These are phyloP conservation scores for Drosophila aff. DNA, from an alignment of 1,140 invertebrate species.

Conservation along the genomic window DNA sequence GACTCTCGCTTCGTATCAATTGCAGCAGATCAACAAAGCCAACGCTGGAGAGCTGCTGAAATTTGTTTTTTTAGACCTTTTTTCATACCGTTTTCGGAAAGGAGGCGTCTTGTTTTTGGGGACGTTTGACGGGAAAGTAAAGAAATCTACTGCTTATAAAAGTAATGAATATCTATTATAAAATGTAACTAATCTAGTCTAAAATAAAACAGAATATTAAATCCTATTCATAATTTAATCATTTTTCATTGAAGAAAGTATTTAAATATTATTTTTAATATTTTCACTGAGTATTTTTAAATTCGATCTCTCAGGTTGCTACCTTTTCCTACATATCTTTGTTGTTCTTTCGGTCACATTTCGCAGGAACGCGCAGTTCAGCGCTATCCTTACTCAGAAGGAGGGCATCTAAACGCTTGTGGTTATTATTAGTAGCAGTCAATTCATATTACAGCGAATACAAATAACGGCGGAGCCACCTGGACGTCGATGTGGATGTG, in stretches of 20 bases:
- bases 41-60: constrained; percentile 45
- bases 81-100: background rate
- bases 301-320: background rate
- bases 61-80: constrained; percentile 36
- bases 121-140: background rate
- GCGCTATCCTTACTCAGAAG: constrained; percentile 28
- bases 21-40: constrained; percentile 60
- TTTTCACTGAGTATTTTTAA: background rate
- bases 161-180: background rate
- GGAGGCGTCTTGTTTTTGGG: background rate
- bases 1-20: constrained; percentile 56
- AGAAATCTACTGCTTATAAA: background rate
- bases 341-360: constrained; percentile 38
- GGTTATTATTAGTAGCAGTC: constrained; percentile 78
- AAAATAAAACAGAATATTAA: too few species aligned
- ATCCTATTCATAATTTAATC: too few species aligned
- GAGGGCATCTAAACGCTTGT: constrained; percentile 57
- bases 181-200: background rate
- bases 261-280: too few species aligned
- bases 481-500: constrained; percentile 20
- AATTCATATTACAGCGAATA: constrained; percentile 78
- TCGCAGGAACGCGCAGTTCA: constrained; percentile 18
- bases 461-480: constrained; percentile 69
- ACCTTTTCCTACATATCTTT: constrained; percentile 3
- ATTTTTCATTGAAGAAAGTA: background rate